These are phyloP conservation scores for Trachelus iudaicus DNA, from an alignment of 2,888 invertebrate species.

Conservation along the genomic window DNA sequence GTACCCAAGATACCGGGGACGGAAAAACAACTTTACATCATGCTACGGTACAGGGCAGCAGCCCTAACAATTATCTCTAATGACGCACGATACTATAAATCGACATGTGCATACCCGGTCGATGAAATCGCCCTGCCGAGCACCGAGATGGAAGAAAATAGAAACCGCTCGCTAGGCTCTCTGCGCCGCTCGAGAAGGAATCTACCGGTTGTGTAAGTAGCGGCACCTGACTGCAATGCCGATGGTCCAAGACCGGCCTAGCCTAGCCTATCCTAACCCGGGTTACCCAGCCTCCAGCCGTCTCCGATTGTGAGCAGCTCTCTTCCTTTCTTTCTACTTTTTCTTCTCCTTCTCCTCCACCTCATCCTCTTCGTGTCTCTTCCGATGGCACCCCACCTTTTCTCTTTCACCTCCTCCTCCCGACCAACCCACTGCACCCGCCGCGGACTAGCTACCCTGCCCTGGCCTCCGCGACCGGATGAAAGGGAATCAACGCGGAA, in stretches of 20 bases:
- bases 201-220: slow-evolving; percentile 59
- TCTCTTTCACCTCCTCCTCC: neutral
- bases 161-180: slow-evolving; percentile 45
- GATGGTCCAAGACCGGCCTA: slow-evolving; percentile 39
- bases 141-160: slow-evolving; percentile 51
- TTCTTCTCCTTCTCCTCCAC: neutral
- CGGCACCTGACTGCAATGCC: slow-evolving; percentile 60
- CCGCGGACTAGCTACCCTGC: neutral
- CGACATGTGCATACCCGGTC: slow-evolving; percentile 52
- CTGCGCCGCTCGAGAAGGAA: slow-evolving; percentile 40
- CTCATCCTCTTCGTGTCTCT: neutral
- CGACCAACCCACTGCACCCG: slow-evolving; percentile 1
- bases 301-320: slow-evolving; percentile 11
- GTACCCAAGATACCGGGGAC: slow-evolving; percentile 15
- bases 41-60: slow-evolving; percentile 27
- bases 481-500: slow-evolving; percentile 52
- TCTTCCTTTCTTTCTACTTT: neutral
- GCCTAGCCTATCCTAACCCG: slow-evolving; percentile 24
- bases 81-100: slow-evolving; percentile 63
- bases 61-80: slow-evolving; percentile 63
- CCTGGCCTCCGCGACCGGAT: slow-evolving; percentile 28
- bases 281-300: slow-evolving; percentile 20
- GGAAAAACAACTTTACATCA: slow-evolving; percentile 54
- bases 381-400: neutral
- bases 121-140: slow-evolving; percentile 44